Evolutionary conservation across 2,797 vertebrate genomes (phyloP), one percentile per base, ranked within the genome.

Genomic region (Sebastes kiyomatsui): DNA sequence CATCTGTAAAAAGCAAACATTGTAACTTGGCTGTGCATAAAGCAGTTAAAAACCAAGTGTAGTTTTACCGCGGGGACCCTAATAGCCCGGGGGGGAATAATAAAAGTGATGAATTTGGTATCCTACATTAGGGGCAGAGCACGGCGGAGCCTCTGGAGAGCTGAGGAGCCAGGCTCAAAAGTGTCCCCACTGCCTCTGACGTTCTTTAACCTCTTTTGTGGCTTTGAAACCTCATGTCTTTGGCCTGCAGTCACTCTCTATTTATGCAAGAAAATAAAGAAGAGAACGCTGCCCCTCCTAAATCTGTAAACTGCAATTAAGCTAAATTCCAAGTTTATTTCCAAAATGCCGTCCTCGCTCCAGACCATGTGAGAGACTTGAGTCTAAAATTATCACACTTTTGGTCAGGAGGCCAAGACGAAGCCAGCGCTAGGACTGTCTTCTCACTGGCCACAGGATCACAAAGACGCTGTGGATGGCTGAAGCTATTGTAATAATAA

Each of bases 271-370:
- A 95, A 95, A 96, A 96, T 95, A 95, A 96, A 95, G 95, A 93
- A 94, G 94, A 95, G 93, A 95, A 95, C 92, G 76, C 94, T 91
- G 96, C 96, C 95, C 95, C 96, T 96, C 95, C 95, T 96, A 96
- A 94, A 95, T 95, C 94, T 94, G 95, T 95, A 96, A 96, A 96
- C 95, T 95, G 91, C 95, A 96, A 96, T 96, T 96, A 96, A 96
- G 94, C 91, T 94, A 93, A 96, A 96, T 96, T 96, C 94, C 95
- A 95, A 93, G 94, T 96, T 96, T 96, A 96, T 96, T 96, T 96
- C 94, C 93, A 95, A 96, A 95, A 95, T 93, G 90, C 91, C 90
- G 82, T 96, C 93, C 88, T 94, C 88, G 93, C 94, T 96, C 94
- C 95, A 95, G 95, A 95, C 95, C 95, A 96, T 95, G 95, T 95